These are phyloP conservation scores for Temnothorax rugatulus DNA, from an alignment of 2,888 invertebrate species.

Conservation along the genomic window DNA sequence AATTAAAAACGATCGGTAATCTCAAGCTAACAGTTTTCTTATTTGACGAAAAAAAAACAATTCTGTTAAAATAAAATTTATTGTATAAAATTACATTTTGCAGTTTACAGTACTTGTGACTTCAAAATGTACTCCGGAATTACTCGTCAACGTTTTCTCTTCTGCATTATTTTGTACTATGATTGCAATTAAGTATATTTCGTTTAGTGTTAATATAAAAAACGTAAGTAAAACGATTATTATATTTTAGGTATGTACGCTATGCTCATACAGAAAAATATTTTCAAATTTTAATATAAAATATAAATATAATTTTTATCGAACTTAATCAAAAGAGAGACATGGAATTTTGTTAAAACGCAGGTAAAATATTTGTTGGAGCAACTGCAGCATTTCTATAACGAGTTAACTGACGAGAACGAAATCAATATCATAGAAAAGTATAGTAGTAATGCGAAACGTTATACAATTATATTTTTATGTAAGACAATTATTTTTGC, in stretches of 20 bases:
- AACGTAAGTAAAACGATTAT: background rate
- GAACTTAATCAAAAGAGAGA: background rate
- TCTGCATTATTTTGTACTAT: background rate
- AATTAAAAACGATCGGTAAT: too few relatives aligned
- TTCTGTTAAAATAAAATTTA: background rate
- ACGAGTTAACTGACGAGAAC: background rate
- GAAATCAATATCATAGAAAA: constrained; percentile 15
- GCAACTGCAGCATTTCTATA: background rate
- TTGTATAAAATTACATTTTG: background rate
- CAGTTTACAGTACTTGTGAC: constrained; percentile 6
- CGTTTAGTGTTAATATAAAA: background rate
- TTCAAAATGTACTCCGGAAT: background rate
- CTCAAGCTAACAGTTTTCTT: too few relatives aligned
- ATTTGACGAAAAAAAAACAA: too few relatives aligned
- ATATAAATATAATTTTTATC: background rate
- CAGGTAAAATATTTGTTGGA: constrained; percentile 13
- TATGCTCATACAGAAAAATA: background rate
- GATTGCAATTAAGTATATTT: background rate
- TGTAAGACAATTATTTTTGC: background rate
- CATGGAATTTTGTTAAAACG: background rate
- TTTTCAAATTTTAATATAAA: background rate
- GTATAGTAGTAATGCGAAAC: background rate
- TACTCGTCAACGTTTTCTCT: background rate
- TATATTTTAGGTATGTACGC: background rate
- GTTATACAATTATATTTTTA: background rate